phyloP scores from a whole-genome alignment of 2,888 invertebrate genomes.

The Alloplasta piceator region DNA sequence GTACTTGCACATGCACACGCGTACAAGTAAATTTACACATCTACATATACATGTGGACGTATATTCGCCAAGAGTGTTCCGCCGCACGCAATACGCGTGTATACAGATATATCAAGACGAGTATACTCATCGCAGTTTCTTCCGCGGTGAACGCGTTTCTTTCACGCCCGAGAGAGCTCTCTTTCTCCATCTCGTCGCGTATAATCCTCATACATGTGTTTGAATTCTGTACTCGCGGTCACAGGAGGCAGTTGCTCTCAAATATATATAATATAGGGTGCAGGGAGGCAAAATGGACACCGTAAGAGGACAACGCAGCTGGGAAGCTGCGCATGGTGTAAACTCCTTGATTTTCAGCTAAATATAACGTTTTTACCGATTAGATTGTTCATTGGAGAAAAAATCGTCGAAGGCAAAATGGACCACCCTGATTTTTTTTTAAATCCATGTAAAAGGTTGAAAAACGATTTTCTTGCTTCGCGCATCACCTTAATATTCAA shows the following conservation, averaged over 20 bases:
- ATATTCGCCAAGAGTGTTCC: conserved; percentile 4
- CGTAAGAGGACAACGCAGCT: too few species aligned
- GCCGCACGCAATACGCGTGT: background rate
- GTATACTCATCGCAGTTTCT: conserved; percentile 44
- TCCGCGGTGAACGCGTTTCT: conserved; percentile 64
- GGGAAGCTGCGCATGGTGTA: too few species aligned
- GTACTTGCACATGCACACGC: background rate
- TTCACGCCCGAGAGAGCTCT: conserved; percentile 61
- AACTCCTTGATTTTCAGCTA: too few species aligned
- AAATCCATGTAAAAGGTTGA: too few species aligned
- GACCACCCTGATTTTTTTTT: too few species aligned
- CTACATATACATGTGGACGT: background rate
- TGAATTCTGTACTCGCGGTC: conserved; percentile 16
- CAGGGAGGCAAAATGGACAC: background rate
- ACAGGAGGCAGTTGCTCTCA: conserved; percentile 41
- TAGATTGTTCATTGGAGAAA: too few species aligned
- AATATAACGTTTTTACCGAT: too few species aligned
- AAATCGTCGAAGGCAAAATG: too few species aligned
- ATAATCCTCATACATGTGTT: background rate
- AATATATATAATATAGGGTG: background rate
- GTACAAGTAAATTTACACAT: background rate
- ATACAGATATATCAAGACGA: background rate
- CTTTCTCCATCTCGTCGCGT: conserved; percentile 28
- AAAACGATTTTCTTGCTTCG: too few species aligned
- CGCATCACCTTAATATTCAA: too few species aligned